Conservation (phyloP, 2,888 invertebrate species). For the Mythimna vitellina region DNA sequence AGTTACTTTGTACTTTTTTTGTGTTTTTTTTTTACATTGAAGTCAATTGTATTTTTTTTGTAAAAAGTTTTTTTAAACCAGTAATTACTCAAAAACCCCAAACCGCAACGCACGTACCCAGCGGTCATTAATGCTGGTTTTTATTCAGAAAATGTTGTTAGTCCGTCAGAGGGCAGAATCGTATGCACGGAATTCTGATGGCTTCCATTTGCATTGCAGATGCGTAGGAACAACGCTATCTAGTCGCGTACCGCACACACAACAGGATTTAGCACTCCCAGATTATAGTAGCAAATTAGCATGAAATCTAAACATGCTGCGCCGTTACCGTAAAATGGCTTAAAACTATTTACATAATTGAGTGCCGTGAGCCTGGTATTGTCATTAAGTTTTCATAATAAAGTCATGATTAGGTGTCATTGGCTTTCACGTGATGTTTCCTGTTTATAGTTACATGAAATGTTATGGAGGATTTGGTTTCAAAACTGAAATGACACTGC, state of each 20-base stretch:
- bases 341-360: slow-evolving; percentile 61
- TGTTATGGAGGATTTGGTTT: background rate
- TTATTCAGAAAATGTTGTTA: slow-evolving; percentile 62
- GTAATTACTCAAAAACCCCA: background rate
- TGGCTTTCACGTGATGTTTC: slow-evolving; percentile 5
- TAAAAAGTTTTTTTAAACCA: background rate
- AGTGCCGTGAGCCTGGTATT: slow-evolving; percentile 38
- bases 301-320: slow-evolving; percentile 70
- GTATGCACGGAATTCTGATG: slow-evolving; percentile 73
- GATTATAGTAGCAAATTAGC: slow-evolving; percentile 79
- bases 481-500: background rate
- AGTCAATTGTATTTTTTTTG: too few relatives aligned
- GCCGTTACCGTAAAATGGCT: slow-evolving; percentile 58
- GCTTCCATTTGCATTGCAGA: slow-evolving; percentile 84
- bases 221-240: slow-evolving; percentile 74
- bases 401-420: slow-evolving; percentile 23
- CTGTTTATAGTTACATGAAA: background rate
- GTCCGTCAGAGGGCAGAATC: slow-evolving; percentile 65
- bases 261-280: slow-evolving; percentile 79
- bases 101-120: slow-evolving; percentile 14
- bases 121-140: slow-evolving; percentile 27
- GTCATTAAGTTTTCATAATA: slow-evolving; percentile 29
- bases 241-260: slow-evolving; percentile 60
- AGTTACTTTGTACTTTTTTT: too few relatives aligned
- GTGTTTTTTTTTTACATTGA: too few relatives aligned